phyloP scores from a whole-genome alignment of 2,797 vertebrate species.

The Coracias cyanogaster region DNA sequence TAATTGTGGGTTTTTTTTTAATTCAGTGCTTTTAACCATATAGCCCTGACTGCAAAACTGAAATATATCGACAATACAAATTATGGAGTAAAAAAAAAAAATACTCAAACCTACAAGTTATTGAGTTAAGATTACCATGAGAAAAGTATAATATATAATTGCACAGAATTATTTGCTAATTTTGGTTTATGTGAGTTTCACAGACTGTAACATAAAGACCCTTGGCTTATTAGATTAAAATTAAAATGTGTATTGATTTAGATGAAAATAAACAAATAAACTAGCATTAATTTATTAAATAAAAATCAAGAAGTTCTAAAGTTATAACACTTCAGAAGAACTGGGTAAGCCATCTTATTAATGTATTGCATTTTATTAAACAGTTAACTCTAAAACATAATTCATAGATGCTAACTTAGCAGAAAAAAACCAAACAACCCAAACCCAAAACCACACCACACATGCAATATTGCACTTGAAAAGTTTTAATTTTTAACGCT shows the following conservation, averaged over 20 bases:
- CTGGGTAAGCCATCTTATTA: background rate
- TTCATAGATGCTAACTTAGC: background rate
- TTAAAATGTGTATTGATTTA: background rate
- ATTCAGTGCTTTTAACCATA: background rate
- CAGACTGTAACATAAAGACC: background rate
- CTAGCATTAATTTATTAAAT: background rate
- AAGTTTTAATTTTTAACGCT: background rate
- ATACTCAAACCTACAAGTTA: background rate
- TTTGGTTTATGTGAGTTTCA: background rate
- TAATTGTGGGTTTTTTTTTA: fast-evolving
- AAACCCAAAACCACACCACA: background rate
- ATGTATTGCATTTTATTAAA: background rate
- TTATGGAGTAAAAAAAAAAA: background rate
- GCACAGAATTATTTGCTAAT: background rate
- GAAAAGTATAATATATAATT: background rate
- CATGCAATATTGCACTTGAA: background rate
- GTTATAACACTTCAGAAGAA: background rate
- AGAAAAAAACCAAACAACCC: background rate
- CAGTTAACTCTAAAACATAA: background rate
- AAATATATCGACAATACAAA: background rate
- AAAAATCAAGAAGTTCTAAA: background rate
- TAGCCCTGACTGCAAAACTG: background rate
- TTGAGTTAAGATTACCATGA: background rate
- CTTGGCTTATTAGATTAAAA: background rate
- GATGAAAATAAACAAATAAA: slow-evolving; percentile 20